Evolutionary conservation across 2,113 vertebrate species (phyloP).

Genomic region (Sardina pilchardus): DNA sequence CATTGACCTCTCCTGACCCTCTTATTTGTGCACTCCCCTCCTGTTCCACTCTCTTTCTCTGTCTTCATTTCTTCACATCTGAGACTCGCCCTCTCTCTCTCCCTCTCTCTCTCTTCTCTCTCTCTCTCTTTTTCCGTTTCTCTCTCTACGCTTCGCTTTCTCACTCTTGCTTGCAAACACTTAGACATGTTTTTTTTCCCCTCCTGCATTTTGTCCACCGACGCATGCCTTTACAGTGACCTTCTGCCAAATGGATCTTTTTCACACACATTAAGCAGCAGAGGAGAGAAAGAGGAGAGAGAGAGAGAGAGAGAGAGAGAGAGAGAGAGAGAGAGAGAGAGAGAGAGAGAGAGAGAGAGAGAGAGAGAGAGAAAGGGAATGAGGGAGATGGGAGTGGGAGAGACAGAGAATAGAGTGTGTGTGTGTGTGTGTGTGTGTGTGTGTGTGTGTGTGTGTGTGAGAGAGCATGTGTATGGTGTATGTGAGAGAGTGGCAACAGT

Average conservation of each 20-base stretch:
- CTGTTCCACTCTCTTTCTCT: too few relatives aligned
- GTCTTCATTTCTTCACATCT: not conserved
- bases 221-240: not conserved
- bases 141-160: not conserved
- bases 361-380: not conserved
- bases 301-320: not conserved
- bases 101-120: not conserved
- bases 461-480: not conserved
- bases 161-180: not conserved
- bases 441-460: not conserved
- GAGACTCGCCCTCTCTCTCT: not conserved
- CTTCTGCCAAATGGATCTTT: not conserved
- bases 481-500: not conserved
- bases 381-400: not conserved
- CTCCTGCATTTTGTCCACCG: not conserved
- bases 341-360: not conserved
- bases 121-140: not conserved
- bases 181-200: not conserved
- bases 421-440: not conserved
- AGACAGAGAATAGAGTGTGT: not conserved
- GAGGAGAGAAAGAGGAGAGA: not conserved
- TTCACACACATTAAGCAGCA: constrained; percentile 2
- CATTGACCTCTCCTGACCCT: not conserved
- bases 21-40: too few relatives aligned
- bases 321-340: not conserved